Percentiles rank a stretch among this genome's conserved stretches.
phyloP scores from a whole-genome alignment of 2,113 vertebrate species.

The Psittacula cyanocephala region DNA sequence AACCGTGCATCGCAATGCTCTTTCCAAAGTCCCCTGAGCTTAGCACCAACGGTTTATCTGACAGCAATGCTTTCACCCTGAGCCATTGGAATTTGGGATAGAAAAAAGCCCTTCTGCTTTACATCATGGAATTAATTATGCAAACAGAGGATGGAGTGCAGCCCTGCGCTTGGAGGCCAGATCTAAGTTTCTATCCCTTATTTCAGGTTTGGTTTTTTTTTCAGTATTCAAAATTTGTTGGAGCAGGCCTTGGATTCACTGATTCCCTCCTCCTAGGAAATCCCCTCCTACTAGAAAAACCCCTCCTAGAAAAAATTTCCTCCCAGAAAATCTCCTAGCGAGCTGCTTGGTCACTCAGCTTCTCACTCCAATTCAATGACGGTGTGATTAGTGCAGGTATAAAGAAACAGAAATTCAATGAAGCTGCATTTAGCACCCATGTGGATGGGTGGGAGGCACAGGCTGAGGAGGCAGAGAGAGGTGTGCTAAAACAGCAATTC shows the following conservation, averaged over 20 bases:
- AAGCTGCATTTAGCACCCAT: neutral
- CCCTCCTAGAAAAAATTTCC: neutral
- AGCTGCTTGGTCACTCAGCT: neutral
- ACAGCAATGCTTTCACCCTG: neutral
- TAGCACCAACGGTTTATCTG: neutral
- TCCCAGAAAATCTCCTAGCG: neutral
- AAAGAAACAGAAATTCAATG: neutral
- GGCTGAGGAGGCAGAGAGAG: neutral
- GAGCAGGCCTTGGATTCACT: neutral
- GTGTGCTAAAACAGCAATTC: neutral
- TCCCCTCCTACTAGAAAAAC: neutral
- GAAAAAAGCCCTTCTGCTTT: neutral
- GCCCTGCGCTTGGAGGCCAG: neutral
- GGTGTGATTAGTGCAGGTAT: neutral
- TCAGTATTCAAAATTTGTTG: neutral
- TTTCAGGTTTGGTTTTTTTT: neutral
- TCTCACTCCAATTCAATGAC: rapidly evolving
- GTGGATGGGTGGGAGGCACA: neutral
- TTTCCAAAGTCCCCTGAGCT: neutral
- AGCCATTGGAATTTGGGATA: neutral
- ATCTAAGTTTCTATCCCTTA: neutral
- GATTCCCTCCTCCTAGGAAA: neutral
- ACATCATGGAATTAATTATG: neutral
- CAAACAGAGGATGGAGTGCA: neutral
- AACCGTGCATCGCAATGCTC: rapidly evolving